Conservation (phyloP, 2,797 vertebrate genomes). For the Bradypus variegatus region DNA sequence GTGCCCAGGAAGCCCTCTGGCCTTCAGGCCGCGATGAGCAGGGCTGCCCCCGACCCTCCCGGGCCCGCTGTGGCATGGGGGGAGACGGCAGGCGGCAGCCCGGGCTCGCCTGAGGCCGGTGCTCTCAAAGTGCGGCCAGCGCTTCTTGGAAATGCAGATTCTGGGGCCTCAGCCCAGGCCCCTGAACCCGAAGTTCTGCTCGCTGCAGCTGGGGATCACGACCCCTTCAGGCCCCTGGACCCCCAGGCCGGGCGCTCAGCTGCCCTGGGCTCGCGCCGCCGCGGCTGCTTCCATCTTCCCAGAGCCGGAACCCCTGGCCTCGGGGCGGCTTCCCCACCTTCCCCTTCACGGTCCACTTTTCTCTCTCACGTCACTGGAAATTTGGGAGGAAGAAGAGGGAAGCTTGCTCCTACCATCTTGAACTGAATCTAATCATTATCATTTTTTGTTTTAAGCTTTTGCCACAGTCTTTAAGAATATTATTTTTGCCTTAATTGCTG, state of each 20-base stretch:
- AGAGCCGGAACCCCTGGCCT: background rate
- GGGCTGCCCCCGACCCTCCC: background rate
- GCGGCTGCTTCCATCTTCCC: background rate
- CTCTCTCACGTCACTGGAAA: too few relatives aligned
- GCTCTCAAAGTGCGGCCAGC: background rate
- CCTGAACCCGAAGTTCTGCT: too few relatives aligned
- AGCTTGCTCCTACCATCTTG: background rate
- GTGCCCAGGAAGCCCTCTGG: background rate
- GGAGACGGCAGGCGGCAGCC: fast-evolving
- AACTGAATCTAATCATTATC: background rate
- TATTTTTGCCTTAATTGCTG: background rate
- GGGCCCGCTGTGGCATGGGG: too few relatives aligned
- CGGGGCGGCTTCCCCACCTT: background rate
- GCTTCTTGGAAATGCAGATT: background rate
- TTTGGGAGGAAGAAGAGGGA: too few relatives aligned
- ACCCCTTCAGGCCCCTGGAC: too few relatives aligned
- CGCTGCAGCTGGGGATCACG: too few relatives aligned
- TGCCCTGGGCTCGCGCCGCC: background rate
- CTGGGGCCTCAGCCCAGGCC: background rate
- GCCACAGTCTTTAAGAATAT: background rate
- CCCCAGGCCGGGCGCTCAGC: too few relatives aligned
- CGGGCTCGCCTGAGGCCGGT: background rate
- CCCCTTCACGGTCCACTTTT: too few relatives aligned
- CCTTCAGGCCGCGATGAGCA: too few relatives aligned
- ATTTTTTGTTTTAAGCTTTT: background rate